Percentiles rank a stretch among this genome's conserved stretches.
Conservation (phyloP, 2,888 invertebrate species). For the Strigamia crassipes region DNA sequence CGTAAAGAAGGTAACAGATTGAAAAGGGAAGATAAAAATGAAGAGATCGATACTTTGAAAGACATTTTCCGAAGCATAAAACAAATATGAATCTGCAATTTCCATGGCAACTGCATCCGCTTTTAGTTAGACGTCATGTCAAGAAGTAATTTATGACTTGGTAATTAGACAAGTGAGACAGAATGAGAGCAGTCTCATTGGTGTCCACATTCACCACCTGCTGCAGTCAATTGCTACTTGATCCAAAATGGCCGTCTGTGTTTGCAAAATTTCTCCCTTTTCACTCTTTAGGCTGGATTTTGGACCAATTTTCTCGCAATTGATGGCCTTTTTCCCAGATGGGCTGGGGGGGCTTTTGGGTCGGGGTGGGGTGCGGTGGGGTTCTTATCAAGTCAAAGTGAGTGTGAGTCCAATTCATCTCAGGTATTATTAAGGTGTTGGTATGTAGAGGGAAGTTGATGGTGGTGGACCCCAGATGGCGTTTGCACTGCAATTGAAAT, state of each 20-base stretch:
- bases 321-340: background rate
- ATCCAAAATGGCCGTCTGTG: background rate
- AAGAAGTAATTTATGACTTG: background rate
- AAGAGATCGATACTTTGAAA: conserved; percentile 23
- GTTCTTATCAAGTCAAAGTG: conserved; percentile 34
- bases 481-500: conserved; percentile 33
- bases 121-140: conserved; percentile 7
- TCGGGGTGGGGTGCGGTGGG: conserved; percentile 1
- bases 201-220: conserved; percentile 15
- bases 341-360: background rate
- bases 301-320: conserved; percentile 13
- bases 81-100: conserved; percentile 31
- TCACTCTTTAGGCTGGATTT: background rate
- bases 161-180: conserved; percentile 37
- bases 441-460: conserved; percentile 8
- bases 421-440: conserved; percentile 37
- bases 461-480: conserved; percentile 34
- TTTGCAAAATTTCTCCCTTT: background rate
- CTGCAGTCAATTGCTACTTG: conserved; percentile 24
- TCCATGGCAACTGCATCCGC: conserved; percentile 15
- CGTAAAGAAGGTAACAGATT: conserved; percentile 37
- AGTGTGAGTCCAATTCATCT: conserved; percentile 33
- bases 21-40: conserved; percentile 24
- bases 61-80: conserved; percentile 7
- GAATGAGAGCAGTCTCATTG: conserved; percentile 19